Evolutionary conservation across 2,113 vertebrate genomes (phyloP).

Genomic region (Oceanodroma tethys): DNA sequence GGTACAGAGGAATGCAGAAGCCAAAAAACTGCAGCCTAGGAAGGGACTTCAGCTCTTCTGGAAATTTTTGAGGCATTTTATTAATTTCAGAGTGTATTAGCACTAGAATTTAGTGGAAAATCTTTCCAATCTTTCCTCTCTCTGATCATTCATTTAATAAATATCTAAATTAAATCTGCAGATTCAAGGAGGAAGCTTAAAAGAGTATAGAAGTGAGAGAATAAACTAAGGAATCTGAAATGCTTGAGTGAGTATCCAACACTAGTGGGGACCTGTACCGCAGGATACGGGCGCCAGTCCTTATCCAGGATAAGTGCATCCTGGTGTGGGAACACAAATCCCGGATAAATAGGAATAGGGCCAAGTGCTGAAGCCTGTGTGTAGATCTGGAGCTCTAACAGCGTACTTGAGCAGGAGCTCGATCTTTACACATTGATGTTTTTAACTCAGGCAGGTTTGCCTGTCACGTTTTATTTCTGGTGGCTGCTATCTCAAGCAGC

Average conservation of each 20-base stretch:
- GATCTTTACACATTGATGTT: background rate
- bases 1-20: background rate
- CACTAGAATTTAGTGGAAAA: background rate
- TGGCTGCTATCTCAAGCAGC: background rate
- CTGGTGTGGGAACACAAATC: background rate
- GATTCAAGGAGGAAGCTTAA: background rate
- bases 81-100: background rate
- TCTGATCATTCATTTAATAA: background rate
- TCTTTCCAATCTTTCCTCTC: background rate
- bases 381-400: background rate
- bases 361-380: background rate
- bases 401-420: background rate
- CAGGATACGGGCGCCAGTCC: fast-evolving
- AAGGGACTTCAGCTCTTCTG: background rate
- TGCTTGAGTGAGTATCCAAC: fast-evolving
- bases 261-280: background rate
- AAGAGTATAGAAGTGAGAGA: background rate
- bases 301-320: background rate
- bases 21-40: background rate
- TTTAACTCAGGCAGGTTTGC: background rate
- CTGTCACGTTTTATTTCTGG: background rate
- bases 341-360: background rate
- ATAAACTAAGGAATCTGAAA: background rate
- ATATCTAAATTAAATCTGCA: background rate
- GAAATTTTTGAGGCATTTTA: background rate